Base-by-base conservation (phyloP, 2,888 invertebrate genomes). In the Pristionchus arcanus region DNA sequence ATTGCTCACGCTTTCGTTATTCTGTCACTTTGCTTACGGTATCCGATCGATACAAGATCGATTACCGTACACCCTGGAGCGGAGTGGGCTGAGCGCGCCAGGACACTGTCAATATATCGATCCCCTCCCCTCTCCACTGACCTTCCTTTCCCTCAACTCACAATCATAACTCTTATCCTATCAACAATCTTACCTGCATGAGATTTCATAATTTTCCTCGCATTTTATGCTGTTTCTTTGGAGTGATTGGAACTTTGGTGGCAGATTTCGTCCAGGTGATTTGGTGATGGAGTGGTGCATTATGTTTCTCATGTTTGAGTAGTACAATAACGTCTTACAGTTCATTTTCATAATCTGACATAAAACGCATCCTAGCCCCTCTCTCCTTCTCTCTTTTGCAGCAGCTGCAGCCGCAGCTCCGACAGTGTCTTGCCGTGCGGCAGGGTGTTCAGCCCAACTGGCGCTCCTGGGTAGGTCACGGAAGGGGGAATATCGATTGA, bases 401-500 rank as follows among this genome's bases (percentile, higher is more conserved):
- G 59, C 55, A 85, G 55, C 59, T 55, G 84, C 84, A 59, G 84
- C 84, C 28, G 37, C 55, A 34, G 84, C 84, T 3, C 59, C 84
- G 59, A 49, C 84, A 55, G 84, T 59, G 37, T 87, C 87, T 34
- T 63, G 87, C 37, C 68, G 87, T 53, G 87, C 87, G 31, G 42
- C 66, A 42, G 87, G 87, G 34, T 87, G 87, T 68, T 42, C 87
- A 42, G 87, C 68, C 66, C 74, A 88, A 74, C 87, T 71, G 55
- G 71, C 87, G 53, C 71, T 88, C 81, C 81, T 81, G 81, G 81
- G 81, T 81, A 81, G 81, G 81, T 81, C 81, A 81, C 81, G 81
- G 81, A 81, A n/a, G n/a, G n/a, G 49, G 37, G 19, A 74, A 13
- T 77, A 77, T 77, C 42, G 37, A 77, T 77, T 25, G 21, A 42